phyloP scores from a whole-genome alignment of 2,888 invertebrate genomes.

The Julus scandinavius region DNA sequence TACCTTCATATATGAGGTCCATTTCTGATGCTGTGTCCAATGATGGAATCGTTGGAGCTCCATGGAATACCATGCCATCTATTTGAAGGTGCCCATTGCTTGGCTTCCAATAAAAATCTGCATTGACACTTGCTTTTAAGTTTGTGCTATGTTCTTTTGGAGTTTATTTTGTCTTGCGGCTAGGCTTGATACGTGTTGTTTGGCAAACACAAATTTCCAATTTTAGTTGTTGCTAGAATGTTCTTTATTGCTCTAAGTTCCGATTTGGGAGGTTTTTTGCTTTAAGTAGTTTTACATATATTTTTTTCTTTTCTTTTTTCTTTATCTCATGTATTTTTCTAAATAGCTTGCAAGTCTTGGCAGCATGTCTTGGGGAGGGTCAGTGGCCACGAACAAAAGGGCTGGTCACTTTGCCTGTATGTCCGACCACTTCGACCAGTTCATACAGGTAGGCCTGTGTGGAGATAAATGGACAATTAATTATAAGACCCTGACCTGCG shows the following conservation, averaged over 20 bases:
- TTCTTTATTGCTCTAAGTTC: background rate
- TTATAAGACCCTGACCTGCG: background rate
- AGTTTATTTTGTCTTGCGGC: background rate
- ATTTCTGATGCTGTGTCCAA: too few relatives aligned
- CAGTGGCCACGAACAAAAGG: constrained; percentile 15
- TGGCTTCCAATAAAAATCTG: background rate
- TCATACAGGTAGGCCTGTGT: constrained; percentile 20
- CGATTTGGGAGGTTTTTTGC: background rate
- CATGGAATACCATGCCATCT: too few relatives aligned
- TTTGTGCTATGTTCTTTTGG: background rate
- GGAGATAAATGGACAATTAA: background rate
- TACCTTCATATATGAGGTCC: too few relatives aligned
- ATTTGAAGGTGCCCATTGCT: background rate
- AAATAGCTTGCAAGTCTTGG: constrained; percentile 52
- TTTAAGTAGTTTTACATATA: constrained; percentile 13
- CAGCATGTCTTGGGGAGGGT: constrained; percentile 53
- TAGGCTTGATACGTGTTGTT: background rate
- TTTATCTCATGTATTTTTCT: constrained; percentile 50
- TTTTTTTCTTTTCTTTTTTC: constrained; percentile 52
- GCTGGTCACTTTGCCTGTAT: constrained; percentile 28
- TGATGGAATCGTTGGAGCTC: too few relatives aligned
- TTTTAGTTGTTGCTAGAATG: background rate
- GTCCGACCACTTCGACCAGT: constrained; percentile 10
- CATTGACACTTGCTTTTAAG: background rate
- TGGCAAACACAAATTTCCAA: background rate